These are phyloP conservation scores for Agelastica alni DNA, from an alignment of 2,888 invertebrate genomes.

Conservation along the genomic window DNA sequence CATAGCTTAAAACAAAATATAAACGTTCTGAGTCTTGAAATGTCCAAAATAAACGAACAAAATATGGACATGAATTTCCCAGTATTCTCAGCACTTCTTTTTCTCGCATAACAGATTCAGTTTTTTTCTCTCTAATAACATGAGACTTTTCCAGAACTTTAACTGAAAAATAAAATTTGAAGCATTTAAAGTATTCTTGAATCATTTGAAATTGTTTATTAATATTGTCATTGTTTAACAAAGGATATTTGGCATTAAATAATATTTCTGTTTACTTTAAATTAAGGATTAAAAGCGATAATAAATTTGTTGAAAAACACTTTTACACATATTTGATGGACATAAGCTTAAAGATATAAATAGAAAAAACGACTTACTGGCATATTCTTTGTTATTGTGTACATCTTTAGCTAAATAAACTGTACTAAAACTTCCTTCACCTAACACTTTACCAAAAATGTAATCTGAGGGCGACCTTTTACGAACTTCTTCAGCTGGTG, in stretches of 20 bases:
- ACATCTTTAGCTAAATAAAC: constrained; percentile 94
- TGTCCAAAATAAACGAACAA: constrained; percentile 92
- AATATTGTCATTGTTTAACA: no score
- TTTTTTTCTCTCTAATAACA: constrained; percentile 91
- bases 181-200: no score
- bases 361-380: constrained; percentile 93
- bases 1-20: constrained; percentile 95
- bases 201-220: no score
- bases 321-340: no score
- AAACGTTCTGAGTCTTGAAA: constrained; percentile 93
- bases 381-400: constrained; percentile 86
- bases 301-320: no score
- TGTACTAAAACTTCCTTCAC: constrained; percentile 96
- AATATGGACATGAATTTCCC: constrained; percentile 72
- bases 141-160: constrained; percentile 97
- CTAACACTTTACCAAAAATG: constrained; percentile 92
- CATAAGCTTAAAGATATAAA: no score
- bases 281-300: no score
- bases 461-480: constrained; percentile 86
- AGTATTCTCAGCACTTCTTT: constrained; percentile 90
- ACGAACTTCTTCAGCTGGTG: constrained; percentile 56
- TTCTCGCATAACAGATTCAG: constrained; percentile 90
- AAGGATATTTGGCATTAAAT: no score
- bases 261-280: no score
- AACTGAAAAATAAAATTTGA: constrained; percentile 65